Conservation (phyloP, 2,113 vertebrate species). For the Nycticorax nycticorax region DNA sequence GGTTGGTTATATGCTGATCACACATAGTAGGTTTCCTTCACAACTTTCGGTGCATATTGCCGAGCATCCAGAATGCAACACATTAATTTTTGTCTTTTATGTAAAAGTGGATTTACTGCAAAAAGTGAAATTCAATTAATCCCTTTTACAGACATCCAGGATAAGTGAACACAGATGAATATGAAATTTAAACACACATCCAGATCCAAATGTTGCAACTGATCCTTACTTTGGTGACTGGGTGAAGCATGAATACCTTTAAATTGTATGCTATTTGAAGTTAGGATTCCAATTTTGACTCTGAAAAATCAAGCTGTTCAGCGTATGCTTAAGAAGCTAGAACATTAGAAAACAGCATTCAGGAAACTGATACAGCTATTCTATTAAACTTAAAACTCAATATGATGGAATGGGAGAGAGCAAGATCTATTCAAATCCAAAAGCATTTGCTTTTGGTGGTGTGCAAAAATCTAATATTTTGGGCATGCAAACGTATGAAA, state of each 20-base stretch:
- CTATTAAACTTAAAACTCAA: neutral
- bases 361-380: neutral
- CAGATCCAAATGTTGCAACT: neutral
- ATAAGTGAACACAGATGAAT: neutral
- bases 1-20: neutral
- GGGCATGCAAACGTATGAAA: neutral
- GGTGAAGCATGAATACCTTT: neutral
- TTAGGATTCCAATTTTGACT: constrained; percentile 17
- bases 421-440: neutral
- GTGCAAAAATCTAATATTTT: neutral
- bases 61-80: neutral
- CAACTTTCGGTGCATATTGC: neutral
- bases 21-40: neutral
- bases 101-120: constrained; percentile 16
- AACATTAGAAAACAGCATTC: neutral
- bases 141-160: neutral
- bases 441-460: neutral
- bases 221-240: neutral
- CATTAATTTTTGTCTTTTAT: constrained; percentile 29
- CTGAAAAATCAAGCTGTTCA: constrained; percentile 35
- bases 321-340: neutral
- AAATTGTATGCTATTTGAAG: constrained; percentile 26
- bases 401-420: neutral
- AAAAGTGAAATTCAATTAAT: constrained; percentile 48
- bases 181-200: constrained; percentile 4